Percentiles rank a stretch among this genome's conserved stretches.
Conservation (phyloP, 2,888 invertebrate species). For the Tuberolachnus salignus region DNA sequence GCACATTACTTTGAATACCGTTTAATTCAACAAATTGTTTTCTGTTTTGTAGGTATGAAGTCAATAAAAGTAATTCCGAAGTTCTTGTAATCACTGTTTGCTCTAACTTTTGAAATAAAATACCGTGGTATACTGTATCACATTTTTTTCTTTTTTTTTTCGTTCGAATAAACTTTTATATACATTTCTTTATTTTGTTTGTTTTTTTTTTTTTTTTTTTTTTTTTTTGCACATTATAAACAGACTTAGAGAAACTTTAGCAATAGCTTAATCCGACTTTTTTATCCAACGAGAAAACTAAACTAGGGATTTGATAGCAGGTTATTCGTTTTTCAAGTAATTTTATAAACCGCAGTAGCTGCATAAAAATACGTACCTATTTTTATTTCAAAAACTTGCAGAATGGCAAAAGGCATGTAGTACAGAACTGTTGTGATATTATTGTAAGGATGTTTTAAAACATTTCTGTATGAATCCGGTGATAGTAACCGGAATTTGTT, state of each 20-base stretch:
- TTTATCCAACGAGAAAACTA: neutral
- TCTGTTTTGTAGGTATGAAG: constrained; percentile 6
- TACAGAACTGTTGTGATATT: no score
- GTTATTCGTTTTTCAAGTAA: constrained; percentile 7
- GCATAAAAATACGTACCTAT: no score
- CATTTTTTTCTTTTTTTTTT: constrained; percentile 7
- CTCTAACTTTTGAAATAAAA: constrained; percentile 35
- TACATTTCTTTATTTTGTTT: neutral
- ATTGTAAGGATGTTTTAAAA: no score
- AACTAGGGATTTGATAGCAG: neutral
- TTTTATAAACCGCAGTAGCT: neutral
- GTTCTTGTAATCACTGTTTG: constrained; percentile 42
- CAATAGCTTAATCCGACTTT: neutral
- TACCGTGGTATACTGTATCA: neutral
- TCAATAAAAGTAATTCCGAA: constrained; percentile 32
- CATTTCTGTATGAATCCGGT: no score
- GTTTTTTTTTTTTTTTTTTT: no score
- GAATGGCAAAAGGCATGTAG: no score
- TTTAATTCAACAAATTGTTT: constrained; percentile 41
- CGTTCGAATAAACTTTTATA: constrained; percentile 11
- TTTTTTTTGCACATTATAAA: constrained; percentile 18
- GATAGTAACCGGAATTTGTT: no score
- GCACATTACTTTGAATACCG: constrained; percentile 8
- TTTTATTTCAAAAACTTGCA: no score
- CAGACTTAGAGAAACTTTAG: constrained; percentile 11